A percentile compares a stretch with the other conserved stretches of the same genome.
Conservation (phyloP, 2,113 vertebrate species). For the Xiphias gladius region DNA sequence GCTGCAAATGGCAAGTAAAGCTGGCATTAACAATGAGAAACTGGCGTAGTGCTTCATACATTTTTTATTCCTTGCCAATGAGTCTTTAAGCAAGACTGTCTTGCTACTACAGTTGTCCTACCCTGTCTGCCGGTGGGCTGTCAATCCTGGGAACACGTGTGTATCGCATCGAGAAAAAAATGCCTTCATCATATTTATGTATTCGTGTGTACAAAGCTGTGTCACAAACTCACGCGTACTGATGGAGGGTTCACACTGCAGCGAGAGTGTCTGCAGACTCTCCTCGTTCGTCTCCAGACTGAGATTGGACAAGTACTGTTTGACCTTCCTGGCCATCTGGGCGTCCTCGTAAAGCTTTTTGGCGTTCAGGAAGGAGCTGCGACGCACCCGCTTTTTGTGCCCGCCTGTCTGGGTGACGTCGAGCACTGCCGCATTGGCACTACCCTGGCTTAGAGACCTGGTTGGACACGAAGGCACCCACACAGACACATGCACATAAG, state of each 20-base stretch:
- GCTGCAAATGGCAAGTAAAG: not conserved
- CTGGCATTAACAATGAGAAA: slow-evolving; percentile 33
- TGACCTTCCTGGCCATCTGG: slow-evolving; percentile 97
- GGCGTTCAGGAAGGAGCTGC: slow-evolving; percentile 98
- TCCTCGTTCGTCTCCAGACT: slow-evolving; percentile 97
- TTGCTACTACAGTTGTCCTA: not conserved
- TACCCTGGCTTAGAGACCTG: slow-evolving; percentile 98
- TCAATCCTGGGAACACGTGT: slow-evolving; percentile 15
- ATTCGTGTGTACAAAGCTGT: not conserved
- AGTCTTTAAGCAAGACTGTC: slow-evolving; percentile 9
- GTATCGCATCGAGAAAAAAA: not conserved
- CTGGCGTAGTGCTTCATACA: not conserved
- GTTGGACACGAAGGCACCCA: not conserved
- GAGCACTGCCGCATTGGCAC: slow-evolving; percentile 91
- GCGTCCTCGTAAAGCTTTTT: slow-evolving; percentile 99
- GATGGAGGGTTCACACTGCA: slow-evolving; percentile 95
- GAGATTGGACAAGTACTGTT: slow-evolving; percentile 95
- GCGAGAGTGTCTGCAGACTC: slow-evolving; percentile 92
- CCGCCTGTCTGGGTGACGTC: slow-evolving; percentile 95
- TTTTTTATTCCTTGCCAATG: slow-evolving; percentile 18
- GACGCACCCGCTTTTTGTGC: slow-evolving; percentile 97
- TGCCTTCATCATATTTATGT: too few species aligned
- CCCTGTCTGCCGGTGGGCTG: slow-evolving; percentile 17
- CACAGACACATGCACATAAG: slow-evolving; percentile 10
- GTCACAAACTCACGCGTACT: slow-evolving; percentile 89